These are phyloP conservation scores for Cyprinodon variegatus DNA, from an alignment of 2,113 vertebrate species.

Conservation along the genomic window DNA sequence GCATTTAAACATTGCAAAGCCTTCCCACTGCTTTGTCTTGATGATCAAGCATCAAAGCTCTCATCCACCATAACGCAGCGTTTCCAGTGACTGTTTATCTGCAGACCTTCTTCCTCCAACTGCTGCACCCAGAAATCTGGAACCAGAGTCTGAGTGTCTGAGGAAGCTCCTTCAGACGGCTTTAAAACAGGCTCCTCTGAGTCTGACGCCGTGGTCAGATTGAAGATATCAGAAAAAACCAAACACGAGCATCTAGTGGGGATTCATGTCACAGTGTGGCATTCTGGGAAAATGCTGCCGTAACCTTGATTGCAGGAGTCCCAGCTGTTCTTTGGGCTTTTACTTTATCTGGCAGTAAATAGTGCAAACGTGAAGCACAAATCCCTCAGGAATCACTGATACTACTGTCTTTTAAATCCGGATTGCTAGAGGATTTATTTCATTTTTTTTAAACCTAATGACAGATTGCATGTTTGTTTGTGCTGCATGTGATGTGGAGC, in stretches of 20 bases:
- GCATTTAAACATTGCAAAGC: too few relatives aligned
- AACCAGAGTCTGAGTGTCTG: constrained; percentile 47
- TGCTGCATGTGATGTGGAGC: constrained; percentile 8
- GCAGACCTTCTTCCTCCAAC: too few relatives aligned
- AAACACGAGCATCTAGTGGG: not conserved
- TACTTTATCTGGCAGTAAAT: constrained; percentile 22
- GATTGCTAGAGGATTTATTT: not conserved
- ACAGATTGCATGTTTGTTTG: constrained; percentile 12
- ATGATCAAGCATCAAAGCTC: too few relatives aligned
- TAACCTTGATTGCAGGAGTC: constrained; percentile 56
- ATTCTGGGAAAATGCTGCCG: constrained; percentile 47
- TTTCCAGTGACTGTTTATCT: too few relatives aligned
- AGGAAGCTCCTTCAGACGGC: constrained; percentile 9
- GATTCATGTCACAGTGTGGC: constrained; percentile 5
- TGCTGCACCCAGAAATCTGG: not conserved
- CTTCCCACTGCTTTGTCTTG: too few relatives aligned
- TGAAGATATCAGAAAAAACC: constrained; percentile 41
- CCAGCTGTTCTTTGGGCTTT: constrained; percentile 40
- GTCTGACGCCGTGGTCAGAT: constrained; percentile 40
- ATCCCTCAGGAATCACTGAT: not conserved
- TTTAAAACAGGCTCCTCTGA: constrained; percentile 6
- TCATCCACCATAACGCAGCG: too few relatives aligned
- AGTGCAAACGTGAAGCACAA: constrained; percentile 7
- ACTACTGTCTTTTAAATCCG: constrained; percentile 4
- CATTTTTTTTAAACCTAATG: constrained; percentile 19